These are phyloP conservation scores for Actias luna DNA, from an alignment of 2,888 invertebrate genomes.

Conservation along the genomic window DNA sequence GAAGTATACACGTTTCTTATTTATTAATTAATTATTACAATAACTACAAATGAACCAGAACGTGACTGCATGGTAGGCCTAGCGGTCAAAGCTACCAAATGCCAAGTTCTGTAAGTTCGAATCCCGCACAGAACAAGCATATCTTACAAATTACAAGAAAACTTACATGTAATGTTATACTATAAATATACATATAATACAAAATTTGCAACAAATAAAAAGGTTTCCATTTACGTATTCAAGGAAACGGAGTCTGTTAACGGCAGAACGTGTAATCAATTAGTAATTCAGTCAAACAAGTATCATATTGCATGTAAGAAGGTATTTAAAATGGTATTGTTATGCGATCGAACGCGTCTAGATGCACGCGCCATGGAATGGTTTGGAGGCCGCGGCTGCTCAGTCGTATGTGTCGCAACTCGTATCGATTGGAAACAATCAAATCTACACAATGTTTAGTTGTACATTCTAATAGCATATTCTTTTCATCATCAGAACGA, in stretches of 20 bases:
- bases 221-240: not conserved
- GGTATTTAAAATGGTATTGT: conserved; percentile 40
- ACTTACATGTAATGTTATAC: not conserved
- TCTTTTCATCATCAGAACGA: no score
- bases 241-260: not conserved
- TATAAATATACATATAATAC: no score
- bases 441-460: not conserved
- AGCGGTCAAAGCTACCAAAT: no score
- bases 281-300: conserved; percentile 7
- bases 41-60: no score
- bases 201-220: not conserved
- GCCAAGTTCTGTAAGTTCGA: no score
- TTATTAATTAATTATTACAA: no score
- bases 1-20: no score
- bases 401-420: conserved; percentile 12
- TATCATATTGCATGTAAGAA: conserved; percentile 4
- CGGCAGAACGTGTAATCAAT: not conserved
- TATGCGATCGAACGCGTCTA: conserved; percentile 54
- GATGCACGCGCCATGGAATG: conserved; percentile 62
- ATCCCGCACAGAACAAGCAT: no score
- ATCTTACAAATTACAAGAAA: no score
- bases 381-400: conserved; percentile 40
- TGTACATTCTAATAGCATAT: not conserved
- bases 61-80: no score
- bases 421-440: conserved; percentile 8